Percentiles rank a stretch among this genome's conserved stretches.
Conservation (phyloP, 2,888 invertebrate species). For the Sepiola atlantica region DNA sequence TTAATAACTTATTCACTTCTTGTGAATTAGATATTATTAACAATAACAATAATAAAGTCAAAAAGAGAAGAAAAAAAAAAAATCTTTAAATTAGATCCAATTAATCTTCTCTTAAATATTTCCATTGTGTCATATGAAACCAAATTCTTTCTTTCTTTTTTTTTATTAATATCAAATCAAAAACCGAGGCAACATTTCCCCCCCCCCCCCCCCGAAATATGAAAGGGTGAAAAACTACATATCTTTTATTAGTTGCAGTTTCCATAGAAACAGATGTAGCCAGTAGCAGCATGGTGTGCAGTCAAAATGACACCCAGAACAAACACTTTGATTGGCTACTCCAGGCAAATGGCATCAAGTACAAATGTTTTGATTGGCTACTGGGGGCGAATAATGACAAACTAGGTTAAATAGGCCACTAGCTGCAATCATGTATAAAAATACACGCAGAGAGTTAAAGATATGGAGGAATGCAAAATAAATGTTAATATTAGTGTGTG, state of each 20-base stretch:
- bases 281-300: not conserved
- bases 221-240: not conserved
- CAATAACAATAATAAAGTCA: too few species aligned
- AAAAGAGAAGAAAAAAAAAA: too few species aligned
- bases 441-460: not conserved
- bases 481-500: not conserved
- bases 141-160: not conserved
- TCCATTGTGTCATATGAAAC: not conserved
- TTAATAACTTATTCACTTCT: too few species aligned
- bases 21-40: too few species aligned
- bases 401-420: slow-evolving; percentile 2
- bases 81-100: too few species aligned
- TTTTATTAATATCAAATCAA: not conserved
- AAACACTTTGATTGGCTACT: not conserved
- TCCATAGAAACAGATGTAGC: not conserved
- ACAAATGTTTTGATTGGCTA: slow-evolving; percentile 2
- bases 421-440: not conserved
- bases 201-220: not conserved
- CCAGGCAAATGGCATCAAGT: not conserved
- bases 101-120: too few species aligned
- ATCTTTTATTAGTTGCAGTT: slow-evolving; percentile 2
- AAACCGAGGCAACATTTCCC: not conserved
- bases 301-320: not conserved
- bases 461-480: not conserved
- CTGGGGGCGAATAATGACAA: not conserved